phyloP scores from a whole-genome alignment of 2,797 vertebrate species.

The Enteromius argenteus region DNA sequence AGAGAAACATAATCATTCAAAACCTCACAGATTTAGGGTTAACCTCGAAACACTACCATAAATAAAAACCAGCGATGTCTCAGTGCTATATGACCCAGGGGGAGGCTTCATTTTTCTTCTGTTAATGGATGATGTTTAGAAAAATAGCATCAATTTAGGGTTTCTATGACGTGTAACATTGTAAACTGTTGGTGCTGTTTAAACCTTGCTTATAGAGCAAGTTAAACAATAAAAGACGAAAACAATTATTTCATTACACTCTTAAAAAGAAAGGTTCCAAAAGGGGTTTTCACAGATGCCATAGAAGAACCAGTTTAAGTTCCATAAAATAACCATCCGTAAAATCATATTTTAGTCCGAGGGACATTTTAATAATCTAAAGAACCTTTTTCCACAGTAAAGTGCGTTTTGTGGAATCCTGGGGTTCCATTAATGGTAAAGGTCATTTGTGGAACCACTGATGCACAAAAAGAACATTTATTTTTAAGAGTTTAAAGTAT shows the following conservation, averaged over 20 bases:
- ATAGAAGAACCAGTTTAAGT: too few relatives aligned
- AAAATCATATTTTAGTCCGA: not conserved
- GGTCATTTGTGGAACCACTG: not conserved
- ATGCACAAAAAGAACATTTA: not conserved
- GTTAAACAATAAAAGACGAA: not conserved
- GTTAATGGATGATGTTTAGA: conserved; percentile 7
- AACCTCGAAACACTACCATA: not conserved
- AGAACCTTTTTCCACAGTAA: not conserved
- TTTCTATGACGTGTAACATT: not conserved
- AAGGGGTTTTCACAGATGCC: not conserved
- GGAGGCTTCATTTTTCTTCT: not conserved
- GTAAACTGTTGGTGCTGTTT: not conserved
- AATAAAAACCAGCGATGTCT: not conserved
- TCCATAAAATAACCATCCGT: too few relatives aligned
- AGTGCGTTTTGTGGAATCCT: not conserved
- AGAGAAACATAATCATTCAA: not conserved
- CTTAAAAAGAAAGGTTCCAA: not conserved
- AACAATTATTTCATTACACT: not conserved
- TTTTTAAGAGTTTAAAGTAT: not conserved
- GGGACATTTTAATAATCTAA: not conserved
- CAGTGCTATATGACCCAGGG: not conserved
- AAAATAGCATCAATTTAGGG: not conserved
- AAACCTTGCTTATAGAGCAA: not conserved
- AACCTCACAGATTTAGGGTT: not conserved
- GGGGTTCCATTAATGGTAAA: too few relatives aligned